Evolutionary conservation across 2,888 invertebrate species (phyloP), one percentile per base, ranked within the genome.

Genomic region (Gryllus longicercus): DNA sequence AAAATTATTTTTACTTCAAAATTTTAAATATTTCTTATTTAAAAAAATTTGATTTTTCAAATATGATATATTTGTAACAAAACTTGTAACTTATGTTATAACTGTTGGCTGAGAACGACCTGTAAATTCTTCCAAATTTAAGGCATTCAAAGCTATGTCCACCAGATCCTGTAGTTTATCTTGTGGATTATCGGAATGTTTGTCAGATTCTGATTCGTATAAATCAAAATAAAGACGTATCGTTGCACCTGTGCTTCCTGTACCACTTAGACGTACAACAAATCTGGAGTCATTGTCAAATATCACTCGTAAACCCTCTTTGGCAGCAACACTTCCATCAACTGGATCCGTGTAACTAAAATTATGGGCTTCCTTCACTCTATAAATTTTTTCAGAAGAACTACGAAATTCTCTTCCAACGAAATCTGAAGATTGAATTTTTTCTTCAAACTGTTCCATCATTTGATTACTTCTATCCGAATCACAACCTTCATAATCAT

Each of bases 401-500:
- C 23, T 76, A 11, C 11, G 23, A 74, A 23, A 38, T 38, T 38
- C 25, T 75, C 87, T 91, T 16, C 87, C 88, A 51, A 86, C 82
- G 80, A 88, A 86, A 38, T 84, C 90, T 0, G 91, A 85, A 78
- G 85, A 85, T 50, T 90, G 89, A 0, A 89, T 88, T 79, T 18
- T 63, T 63, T 89, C 88, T 86, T 96, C 95, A 83, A 98, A 88
- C 79, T 91, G 90, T 4, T 89, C 88, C 93, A 99, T 97, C 96
- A 99, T 95, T 86, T 95, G 90, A 86, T 95, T 94, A 83, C 97
- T 96, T 1, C 93, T 93, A 10, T 92, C 95, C 77, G 94, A 90
- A 74, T 96, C 95, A 85, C 97, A 97, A 85, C 98, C 96, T 87
- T 99, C 99, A 88, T 99, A 99, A 88, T 99, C 99, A 87, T 99